phyloP scores from a whole-genome alignment of 2,888 invertebrate species.

The Campoletis raptor region DNA sequence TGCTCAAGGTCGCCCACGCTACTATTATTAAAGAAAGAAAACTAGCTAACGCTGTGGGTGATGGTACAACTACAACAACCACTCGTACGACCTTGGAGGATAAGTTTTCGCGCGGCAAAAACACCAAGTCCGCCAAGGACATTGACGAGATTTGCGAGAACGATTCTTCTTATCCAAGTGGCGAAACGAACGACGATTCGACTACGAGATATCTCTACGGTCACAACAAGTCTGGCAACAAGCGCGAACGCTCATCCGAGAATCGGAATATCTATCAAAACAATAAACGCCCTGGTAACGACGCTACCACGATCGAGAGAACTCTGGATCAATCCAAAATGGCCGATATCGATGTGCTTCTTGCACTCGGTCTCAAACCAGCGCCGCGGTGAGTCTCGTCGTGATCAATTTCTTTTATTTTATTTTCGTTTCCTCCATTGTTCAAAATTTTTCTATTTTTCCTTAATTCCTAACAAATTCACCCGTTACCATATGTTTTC shows the following conservation, averaged over 20 bases:
- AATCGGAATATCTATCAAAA: conserved; percentile 39
- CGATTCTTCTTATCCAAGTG: conserved; percentile 16
- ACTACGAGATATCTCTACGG: conserved; percentile 47
- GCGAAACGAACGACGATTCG: conserved; percentile 28
- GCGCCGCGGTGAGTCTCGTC: conserved; percentile 81
- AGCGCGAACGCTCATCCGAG: conserved; percentile 66
- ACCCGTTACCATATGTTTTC: background rate
- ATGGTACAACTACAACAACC: conserved; percentile 19
- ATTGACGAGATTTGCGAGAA: conserved; percentile 19
- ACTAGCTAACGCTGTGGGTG: conserved; percentile 54
- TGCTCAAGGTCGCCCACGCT: conserved; percentile 81
- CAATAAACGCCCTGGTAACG: conserved; percentile 27
- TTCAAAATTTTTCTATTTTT: background rate
- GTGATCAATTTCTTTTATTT: conserved; percentile 3
- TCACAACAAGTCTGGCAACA: conserved; percentile 59
- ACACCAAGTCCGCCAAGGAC: conserved; percentile 31
- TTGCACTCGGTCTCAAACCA: conserved; percentile 87
- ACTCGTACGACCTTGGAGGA: conserved; percentile 39
- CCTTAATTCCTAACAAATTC: background rate
- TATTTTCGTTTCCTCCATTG: conserved; percentile 7
- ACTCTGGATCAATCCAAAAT: conserved; percentile 76
- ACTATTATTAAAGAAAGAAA: conserved; percentile 72
- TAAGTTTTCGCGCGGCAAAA: conserved; percentile 42
- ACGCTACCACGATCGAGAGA: conserved; percentile 61
- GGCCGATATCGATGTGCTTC: conserved; percentile 85